Evolutionary conservation across 2,113 vertebrate genomes (phyloP).

Genomic region (Sapajus apella): DNA sequence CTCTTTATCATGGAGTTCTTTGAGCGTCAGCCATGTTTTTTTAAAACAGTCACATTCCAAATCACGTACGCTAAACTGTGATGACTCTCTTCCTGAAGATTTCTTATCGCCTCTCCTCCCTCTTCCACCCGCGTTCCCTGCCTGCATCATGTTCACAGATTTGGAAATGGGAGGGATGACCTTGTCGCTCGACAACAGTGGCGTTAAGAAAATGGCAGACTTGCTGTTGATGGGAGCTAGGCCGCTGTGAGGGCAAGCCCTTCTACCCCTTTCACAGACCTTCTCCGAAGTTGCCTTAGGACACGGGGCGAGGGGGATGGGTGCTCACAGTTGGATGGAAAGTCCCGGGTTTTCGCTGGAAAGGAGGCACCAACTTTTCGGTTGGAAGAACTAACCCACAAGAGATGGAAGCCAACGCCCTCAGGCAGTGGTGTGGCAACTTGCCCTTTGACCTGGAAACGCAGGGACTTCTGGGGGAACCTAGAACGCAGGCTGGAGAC

Average conservation of each 20-base stretch:
- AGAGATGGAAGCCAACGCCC: fast-evolving
- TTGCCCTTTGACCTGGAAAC: neutral
- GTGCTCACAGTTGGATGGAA: neutral
- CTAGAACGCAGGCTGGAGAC: neutral
- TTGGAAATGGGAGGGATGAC: neutral
- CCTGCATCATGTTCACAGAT: neutral
- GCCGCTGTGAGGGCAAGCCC: neutral
- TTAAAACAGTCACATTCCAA: neutral
- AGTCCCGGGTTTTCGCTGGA: fast-evolving
- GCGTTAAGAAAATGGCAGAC: neutral
- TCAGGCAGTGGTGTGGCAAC: fast-evolving
- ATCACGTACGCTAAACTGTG: neutral
- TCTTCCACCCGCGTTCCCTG: neutral
- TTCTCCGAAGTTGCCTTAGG: neutral
- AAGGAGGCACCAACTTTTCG: neutral
- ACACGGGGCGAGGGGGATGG: fast-evolving
- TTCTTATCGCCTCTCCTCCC: neutral
- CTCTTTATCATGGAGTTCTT: constrained; percentile 55
- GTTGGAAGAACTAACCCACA: fast-evolving
- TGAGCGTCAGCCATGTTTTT: neutral
- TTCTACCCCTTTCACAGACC: neutral
- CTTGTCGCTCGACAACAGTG: neutral
- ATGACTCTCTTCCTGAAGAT: fast-evolving
- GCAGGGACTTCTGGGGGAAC: constrained; percentile 23
- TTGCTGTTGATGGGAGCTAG: neutral